Evolutionary conservation across 2,113 vertebrate genomes (phyloP).

Genomic region (Orycteropus afer): DNA sequence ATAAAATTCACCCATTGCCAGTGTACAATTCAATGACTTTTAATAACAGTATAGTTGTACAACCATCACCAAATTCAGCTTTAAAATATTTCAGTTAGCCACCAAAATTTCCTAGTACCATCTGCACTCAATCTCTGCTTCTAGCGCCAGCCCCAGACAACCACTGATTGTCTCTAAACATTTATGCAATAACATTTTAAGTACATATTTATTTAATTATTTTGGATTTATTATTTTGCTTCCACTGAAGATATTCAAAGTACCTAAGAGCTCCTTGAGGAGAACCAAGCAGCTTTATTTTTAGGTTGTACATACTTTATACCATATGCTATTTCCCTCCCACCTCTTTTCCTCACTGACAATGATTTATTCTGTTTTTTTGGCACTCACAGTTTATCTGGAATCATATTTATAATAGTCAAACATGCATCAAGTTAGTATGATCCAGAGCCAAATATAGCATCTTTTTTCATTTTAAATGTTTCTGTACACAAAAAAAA

Average conservation of each 20-base stretch:
- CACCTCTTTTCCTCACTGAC: not conserved
- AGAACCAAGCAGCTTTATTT: conserved; percentile 53
- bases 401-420: not conserved
- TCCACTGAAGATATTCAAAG: conserved; percentile 28
- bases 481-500: not conserved
- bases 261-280: not conserved
- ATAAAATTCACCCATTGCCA: not conserved
- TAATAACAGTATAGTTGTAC: not conserved
- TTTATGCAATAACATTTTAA: not conserved
- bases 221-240: conserved; percentile 21
- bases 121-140: not conserved
- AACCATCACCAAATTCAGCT: not conserved
- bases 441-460: conserved; percentile 28
- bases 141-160: not conserved
- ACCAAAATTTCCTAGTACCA: not conserved
- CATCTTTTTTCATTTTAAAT: not conserved
- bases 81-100: not conserved
- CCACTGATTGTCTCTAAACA: not conserved
- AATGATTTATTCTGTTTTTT: not conserved
- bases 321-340: conserved; percentile 33
- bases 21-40: not conserved
- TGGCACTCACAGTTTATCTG: not conserved
- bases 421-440: not conserved
- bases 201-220: not conserved
- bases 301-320: conserved; percentile 13